Conservation (phyloP, 2,113 vertebrate genomes). For the Cnemophilus loriae region DNA sequence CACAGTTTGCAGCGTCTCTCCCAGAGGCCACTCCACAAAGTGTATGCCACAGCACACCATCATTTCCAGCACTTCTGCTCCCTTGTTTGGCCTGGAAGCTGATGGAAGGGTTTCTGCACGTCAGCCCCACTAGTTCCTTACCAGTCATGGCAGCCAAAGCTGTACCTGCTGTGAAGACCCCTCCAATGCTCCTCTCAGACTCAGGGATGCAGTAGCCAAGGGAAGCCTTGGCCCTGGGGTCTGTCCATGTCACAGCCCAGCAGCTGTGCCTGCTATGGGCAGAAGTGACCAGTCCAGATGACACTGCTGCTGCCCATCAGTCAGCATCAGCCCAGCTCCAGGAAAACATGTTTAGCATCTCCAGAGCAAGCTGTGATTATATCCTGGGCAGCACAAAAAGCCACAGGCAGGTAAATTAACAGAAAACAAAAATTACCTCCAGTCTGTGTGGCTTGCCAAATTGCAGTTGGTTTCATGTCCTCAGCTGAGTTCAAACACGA, state of each 20-base stretch:
- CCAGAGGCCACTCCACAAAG: neutral
- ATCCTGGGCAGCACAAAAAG: neutral
- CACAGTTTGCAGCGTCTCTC: neutral
- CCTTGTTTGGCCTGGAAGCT: neutral
- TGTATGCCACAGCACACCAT: neutral
- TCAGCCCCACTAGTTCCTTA: neutral
- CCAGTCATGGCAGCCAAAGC: neutral
- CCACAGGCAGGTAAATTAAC: neutral
- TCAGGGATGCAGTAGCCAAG: neutral
- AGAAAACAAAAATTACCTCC: neutral
- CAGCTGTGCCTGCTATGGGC: neutral
- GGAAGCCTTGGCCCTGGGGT: neutral
- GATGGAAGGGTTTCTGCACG: neutral
- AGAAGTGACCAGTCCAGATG: neutral
- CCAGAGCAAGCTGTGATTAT: neutral
- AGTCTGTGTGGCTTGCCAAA: neutral
- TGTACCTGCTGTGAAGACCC: neutral
- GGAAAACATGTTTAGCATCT: neutral
- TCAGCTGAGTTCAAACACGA: rapidly evolving
- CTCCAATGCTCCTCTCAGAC: rapidly evolving
- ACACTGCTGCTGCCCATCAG: neutral
- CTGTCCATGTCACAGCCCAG: neutral
- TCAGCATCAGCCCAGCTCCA: neutral
- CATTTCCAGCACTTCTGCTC: neutral
- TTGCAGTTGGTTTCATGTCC: neutral